Evolutionary conservation across 2,797 vertebrate species (phyloP).

Genomic region (Macroramphosus scolopax): DNA sequence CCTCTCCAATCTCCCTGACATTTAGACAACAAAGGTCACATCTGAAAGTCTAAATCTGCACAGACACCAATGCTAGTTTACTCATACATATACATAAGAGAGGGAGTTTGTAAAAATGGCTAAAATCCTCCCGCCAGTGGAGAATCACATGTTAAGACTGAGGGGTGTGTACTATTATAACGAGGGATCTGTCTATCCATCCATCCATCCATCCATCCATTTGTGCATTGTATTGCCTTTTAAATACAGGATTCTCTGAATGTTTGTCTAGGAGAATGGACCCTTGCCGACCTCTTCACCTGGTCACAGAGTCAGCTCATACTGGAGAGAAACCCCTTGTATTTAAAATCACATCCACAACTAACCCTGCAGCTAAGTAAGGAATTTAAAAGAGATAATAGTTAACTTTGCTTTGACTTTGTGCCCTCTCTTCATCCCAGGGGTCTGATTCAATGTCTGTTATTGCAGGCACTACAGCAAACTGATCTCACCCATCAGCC

Average conservation of each 20-base stretch:
- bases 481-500: no score
- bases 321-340: not conserved
- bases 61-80: conserved; percentile 77
- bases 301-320: no score
- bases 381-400: not conserved
- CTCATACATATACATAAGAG: conserved; percentile 70
- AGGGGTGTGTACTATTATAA: not conserved
- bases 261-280: no score
- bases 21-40: conserved; percentile 86
- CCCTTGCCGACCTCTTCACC: no score
- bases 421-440: no score
- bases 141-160: conserved; percentile 25
- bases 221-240: no score
- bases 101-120: conserved; percentile 40
- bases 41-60: conserved; percentile 82
- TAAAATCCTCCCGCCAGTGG: conserved; percentile 40
- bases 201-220: no score
- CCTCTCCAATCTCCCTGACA: conserved; percentile 77
- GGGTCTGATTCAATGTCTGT: not conserved
- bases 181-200: not conserved
- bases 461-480: no score
- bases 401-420: not conserved
- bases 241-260: no score
- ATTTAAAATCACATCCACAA: not conserved
- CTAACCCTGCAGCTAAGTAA: not conserved